Evolutionary conservation across 2,888 invertebrate species (phyloP).

Genomic region (Agrotis ipsilon): DNA sequence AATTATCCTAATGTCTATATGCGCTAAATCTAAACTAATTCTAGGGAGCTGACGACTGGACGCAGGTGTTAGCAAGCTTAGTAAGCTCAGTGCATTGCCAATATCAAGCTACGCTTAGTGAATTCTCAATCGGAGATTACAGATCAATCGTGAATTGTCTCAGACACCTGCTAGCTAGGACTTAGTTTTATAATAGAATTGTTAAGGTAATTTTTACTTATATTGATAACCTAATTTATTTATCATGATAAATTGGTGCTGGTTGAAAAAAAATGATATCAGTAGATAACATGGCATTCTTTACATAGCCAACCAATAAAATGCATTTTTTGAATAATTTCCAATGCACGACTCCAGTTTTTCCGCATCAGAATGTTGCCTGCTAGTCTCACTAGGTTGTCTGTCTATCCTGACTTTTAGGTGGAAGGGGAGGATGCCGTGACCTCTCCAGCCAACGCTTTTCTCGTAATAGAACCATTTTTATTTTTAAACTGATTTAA

Average conservation of each 20-base stretch:
- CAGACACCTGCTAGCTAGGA: no score
- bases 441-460: no score
- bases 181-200: no score
- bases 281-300: not conserved
- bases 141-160: constrained; percentile 17
- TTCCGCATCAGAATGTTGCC: no score
- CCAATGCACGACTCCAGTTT: no score
- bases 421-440: no score
- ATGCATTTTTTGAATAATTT: no score
- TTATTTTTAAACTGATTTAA: no score
- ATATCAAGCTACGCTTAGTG: constrained; percentile 36
- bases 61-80: constrained; percentile 31
- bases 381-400: no score
- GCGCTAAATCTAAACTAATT: not conserved
- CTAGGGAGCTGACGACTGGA: not conserved
- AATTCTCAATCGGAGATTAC: constrained; percentile 39
- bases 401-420: no score
- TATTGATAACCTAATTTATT: not conserved
- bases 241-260: constrained; percentile 1
- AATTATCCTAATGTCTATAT: not conserved
- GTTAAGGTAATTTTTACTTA: constrained; percentile 3
- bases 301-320: no score
- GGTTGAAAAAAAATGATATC: not conserved
- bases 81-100: constrained; percentile 27
- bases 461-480: no score